These are phyloP conservation scores for Anolis apletophallus DNA, from an alignment of 2,797 vertebrate genomes.

Conservation along the genomic window DNA sequence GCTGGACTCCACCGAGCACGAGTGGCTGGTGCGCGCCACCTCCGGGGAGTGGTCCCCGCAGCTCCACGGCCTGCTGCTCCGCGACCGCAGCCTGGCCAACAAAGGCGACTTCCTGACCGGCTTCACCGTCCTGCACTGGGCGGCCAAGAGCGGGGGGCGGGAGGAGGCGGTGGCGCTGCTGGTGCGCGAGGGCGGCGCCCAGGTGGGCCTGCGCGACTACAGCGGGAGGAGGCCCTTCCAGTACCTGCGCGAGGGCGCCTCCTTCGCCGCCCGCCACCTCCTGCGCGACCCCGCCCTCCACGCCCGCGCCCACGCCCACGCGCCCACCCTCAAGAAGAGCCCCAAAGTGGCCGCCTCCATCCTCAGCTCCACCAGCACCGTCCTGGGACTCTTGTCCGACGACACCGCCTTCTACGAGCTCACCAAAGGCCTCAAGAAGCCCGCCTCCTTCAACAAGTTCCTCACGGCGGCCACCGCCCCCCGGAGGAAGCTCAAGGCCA, in stretches of 20 bases:
- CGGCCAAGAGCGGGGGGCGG: slow-evolving; percentile 86
- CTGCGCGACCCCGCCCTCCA: slow-evolving; percentile 79
- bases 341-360: slow-evolving; percentile 78
- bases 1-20: slow-evolving; percentile 75
- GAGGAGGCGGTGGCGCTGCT: slow-evolving; percentile 81
- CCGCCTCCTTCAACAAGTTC: slow-evolving; percentile 85
- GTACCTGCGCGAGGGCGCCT: slow-evolving; percentile 81
- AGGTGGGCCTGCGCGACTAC: slow-evolving; percentile 86
- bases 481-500: slow-evolving; percentile 83
- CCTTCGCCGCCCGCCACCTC: slow-evolving; percentile 77
- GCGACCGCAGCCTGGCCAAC: slow-evolving; percentile 83
- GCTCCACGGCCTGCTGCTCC: slow-evolving; percentile 87
- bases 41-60: slow-evolving; percentile 87
- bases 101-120: slow-evolving; percentile 93
- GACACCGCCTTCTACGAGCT: slow-evolving; percentile 82
- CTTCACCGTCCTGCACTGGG: slow-evolving; percentile 95
- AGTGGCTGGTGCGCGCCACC: slow-evolving; percentile 87
- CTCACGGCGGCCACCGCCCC: slow-evolving; percentile 79
- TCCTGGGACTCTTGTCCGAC: slow-evolving; percentile 82
- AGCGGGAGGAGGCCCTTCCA: slow-evolving; percentile 89
- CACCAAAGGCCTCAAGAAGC: slow-evolving; percentile 81
- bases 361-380: slow-evolving; percentile 79
- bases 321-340: slow-evolving; percentile 56
- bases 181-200: slow-evolving; percentile 81
- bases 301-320: neutral